phyloP scores from a whole-genome alignment of 2,797 vertebrate genomes.

The Octomys mimax region DNA sequence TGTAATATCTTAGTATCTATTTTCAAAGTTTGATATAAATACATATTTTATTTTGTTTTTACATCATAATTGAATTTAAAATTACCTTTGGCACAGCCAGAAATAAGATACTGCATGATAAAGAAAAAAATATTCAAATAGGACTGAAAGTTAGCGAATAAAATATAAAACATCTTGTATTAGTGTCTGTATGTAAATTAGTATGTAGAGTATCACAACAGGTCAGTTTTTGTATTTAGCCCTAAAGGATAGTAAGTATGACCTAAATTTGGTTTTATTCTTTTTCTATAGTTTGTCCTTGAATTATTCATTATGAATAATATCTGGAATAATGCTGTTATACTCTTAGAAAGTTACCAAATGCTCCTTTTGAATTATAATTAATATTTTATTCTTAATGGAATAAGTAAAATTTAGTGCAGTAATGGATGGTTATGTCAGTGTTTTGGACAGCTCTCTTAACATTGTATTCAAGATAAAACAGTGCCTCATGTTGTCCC shows the following conservation, averaged over 20 bases:
- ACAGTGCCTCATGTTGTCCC: constrained; percentile 49
- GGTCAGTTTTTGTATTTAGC: not conserved
- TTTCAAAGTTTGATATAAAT: constrained; percentile 25
- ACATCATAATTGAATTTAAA: constrained; percentile 11
- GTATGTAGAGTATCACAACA: not conserved
- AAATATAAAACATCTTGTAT: not conserved
- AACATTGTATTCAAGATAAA: constrained; percentile 66
- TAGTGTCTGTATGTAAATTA: constrained; percentile 26
- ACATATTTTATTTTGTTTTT: constrained; percentile 20
- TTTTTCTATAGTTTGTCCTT: not conserved
- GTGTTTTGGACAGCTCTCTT: constrained; percentile 64
- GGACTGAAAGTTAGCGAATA: not conserved
- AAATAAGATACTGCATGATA: not conserved
- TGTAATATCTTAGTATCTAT: not conserved
- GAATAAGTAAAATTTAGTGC: constrained; percentile 41
- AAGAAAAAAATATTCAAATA: not conserved
- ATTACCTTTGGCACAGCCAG: not conserved
- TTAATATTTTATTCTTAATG: constrained; percentile 20
- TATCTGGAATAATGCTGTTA: fast-evolving
- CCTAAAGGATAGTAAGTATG: not conserved
- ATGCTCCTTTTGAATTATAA: not conserved
- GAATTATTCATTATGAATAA: not conserved
- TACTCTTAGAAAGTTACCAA: not conserved
- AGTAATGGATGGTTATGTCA: constrained; percentile 44
- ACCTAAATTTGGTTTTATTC: not conserved